Evolutionary conservation across 1,140 invertebrate genomes (phyloP), one percentile per base, ranked within the genome.

Genomic region (Hyphantria cunea): DNA sequence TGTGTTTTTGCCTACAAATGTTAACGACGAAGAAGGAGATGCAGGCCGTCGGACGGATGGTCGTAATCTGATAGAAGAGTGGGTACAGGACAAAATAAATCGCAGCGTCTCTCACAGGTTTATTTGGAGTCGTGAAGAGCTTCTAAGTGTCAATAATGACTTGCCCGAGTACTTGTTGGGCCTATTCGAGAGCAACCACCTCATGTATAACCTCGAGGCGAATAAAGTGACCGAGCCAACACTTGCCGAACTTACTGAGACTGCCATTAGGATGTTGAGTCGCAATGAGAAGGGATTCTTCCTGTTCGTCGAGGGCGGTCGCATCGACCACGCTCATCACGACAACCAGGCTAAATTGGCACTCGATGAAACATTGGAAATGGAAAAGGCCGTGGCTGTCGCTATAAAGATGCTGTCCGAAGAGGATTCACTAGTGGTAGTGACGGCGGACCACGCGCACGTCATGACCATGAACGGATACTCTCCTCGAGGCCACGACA

Each of bases 241-340:
- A 0, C 84, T 98, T 0, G 93, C 94, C 0, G 96, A 98, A 78
- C 96, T 98, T 93, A 96, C 96, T 0, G 92, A 94, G 63, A 94
- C 94, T 10, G 97, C 97, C 0, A 93, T 98, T 25, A 92, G 93
- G 41, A 93, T 97, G 55, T 91, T 98, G 8, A 92, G 92, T 14
- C 95, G 95, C 69, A 96, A 96, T 83, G 90, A 94, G 8, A 94
- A 96, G 47, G 97, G 97, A 32, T 98, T 94, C 87, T 97, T 98
- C 78, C 87, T 98, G 8, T 95, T 98, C 74, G 95, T 98, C 5
- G 97, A 98, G 93, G 96, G 94, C 11, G 95, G 95, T 0, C 93
- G 93, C 62, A 97, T 98, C 25, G 96, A 98, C 78, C 92, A 95
- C 50, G 96, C 93, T 0, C 96, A 97, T 80, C 96, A 98, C 76